Evolutionary conservation across 2,113 vertebrate species (phyloP).

Genomic region (Poeciliopsis prolifica): DNA sequence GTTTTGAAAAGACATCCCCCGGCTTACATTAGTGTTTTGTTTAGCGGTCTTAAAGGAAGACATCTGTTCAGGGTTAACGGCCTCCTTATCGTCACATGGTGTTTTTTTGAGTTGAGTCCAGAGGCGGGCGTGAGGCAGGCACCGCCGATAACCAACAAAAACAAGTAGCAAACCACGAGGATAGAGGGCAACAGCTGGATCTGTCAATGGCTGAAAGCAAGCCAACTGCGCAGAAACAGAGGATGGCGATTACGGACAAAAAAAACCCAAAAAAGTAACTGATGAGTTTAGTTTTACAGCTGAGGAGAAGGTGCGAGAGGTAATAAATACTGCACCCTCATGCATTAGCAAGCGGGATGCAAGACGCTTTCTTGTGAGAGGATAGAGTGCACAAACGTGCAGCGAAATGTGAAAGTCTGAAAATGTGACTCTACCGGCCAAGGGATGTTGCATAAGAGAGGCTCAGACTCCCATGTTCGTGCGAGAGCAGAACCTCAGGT

Average conservation of each 20-base stretch:
- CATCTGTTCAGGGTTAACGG: not conserved
- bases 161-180: not conserved
- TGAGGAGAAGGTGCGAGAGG: not conserved
- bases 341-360: not conserved
- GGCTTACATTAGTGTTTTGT: not conserved
- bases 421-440: not conserved
- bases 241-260: no score
- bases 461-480: constrained; percentile 3
- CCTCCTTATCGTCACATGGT: not conserved
- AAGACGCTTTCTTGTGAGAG: not conserved
- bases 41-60: not conserved
- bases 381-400: not conserved
- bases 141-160: not conserved
- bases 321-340: no score
- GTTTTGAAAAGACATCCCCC: not conserved
- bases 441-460: not conserved
- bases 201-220: not conserved
- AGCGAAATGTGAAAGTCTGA: not conserved
- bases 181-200: not conserved
- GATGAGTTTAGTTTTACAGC: no score
- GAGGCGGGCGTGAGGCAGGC: no score
- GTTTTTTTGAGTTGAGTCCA: not conserved
- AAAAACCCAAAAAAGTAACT: no score
- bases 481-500: not conserved
- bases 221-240: no score